Conservation (phyloP, 2,797 vertebrate species). For the Poecilia gillii region DNA sequence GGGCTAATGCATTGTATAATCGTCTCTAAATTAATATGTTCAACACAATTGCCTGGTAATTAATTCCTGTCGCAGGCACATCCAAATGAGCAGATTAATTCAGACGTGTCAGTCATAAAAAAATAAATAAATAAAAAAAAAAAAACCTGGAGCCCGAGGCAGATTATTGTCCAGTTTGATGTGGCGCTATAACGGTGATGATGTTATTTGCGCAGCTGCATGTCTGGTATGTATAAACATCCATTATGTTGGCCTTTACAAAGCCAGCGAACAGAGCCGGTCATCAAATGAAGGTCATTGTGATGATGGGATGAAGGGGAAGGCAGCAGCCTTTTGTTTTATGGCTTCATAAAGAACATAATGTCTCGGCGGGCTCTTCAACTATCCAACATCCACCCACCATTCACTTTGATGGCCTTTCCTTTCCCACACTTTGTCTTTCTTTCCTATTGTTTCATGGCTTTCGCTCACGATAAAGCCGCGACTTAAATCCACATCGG, state of each 20-base stretch:
- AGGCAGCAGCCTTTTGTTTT: constrained; percentile 73
- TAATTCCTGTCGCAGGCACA: constrained; percentile 76
- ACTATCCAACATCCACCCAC: constrained; percentile 48
- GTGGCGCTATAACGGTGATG: constrained; percentile 56
- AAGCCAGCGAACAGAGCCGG: constrained; percentile 58
- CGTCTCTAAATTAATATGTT: constrained; percentile 83
- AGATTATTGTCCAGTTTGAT: constrained; percentile 52
- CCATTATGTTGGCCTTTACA: constrained; percentile 74
- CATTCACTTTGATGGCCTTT: constrained; percentile 45
- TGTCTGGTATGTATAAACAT: constrained; percentile 74
- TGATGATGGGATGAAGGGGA: constrained; percentile 65
- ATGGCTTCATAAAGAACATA: constrained; percentile 79
- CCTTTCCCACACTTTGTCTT: constrained; percentile 47
- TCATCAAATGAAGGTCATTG: constrained; percentile 80
- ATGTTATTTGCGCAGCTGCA: constrained; percentile 67
- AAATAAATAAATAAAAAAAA: no score
- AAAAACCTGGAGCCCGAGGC: constrained; percentile 57
- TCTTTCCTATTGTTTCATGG: constrained; percentile 24
- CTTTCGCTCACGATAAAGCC: constrained; percentile 28
- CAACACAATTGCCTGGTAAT: constrained; percentile 82
- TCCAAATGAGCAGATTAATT: constrained; percentile 80
- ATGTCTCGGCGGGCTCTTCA: constrained; percentile 72
- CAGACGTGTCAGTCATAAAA: constrained; percentile 75
- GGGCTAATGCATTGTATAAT: constrained; percentile 81
- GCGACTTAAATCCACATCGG: constrained; percentile 23